Evolutionary conservation across 1,140 invertebrate species (phyloP), one percentile per base, ranked within the genome.

Genomic region (Drosophila punjabiensis): DNA sequence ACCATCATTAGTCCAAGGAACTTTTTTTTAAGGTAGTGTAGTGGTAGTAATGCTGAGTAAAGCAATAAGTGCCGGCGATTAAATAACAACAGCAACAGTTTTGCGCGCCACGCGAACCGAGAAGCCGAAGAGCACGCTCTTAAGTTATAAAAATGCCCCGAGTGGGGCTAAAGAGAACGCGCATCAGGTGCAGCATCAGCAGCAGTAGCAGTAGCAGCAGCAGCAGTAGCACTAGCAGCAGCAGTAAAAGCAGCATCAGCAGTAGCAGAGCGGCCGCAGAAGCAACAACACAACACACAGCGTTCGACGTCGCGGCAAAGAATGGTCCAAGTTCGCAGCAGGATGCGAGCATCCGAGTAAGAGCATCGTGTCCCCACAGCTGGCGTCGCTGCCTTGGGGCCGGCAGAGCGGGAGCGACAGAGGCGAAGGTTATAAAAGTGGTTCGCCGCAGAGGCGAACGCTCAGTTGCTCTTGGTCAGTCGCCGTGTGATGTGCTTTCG

Each of bases 391-490:
- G 83, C 65, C 39, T 24, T 39, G 59, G 32, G 83, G 76, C 68
- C 75, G 43, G 7, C 53, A 20, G 66, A 28, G 32, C n/a, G 41
- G 32, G 41, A 45, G 59, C 71, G 55, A 48, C 66, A 60, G 39
- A 41, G 74, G 66, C 65, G 50, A 52, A 90, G 74, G 70, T 89
- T 89, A 89, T 89, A 89, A 89, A 89, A 85, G 85, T 89, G 89
- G 79, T 89, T 89, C 70, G 86, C 85, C 79, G 53, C 79, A 76
- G 79, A 81, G 63, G 85, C 86, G 86, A 90, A 79, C 75, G 86
- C 82, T 89, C 86, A 89, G 85, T 89, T 89, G 86, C 86, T 89
- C 85, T 89, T 89, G 86, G 85, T 89, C 81, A 90, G 88, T 89
- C 85, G 85, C 89, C 84, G 85, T 89, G 75, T 81, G 82, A 89